Conservation (phyloP, 2,113 vertebrate genomes). For the Phaethon lepturus region DNA sequence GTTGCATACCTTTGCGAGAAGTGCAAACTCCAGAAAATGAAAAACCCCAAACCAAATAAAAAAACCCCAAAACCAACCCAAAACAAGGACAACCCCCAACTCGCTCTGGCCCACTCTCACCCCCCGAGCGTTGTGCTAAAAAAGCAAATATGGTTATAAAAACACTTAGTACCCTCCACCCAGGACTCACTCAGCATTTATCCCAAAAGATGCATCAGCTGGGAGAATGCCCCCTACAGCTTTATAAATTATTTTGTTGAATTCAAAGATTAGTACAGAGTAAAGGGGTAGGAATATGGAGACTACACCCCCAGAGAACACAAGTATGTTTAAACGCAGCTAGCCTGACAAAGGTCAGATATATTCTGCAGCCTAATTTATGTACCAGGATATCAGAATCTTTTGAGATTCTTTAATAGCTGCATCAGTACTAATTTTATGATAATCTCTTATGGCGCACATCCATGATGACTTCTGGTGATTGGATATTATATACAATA, state of each 20-base stretch:
- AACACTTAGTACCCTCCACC: not conserved
- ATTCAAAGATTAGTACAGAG: conserved; percentile 17
- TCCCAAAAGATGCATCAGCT: conserved; percentile 30
- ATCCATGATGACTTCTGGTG: conserved; percentile 50
- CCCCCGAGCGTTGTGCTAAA: not conserved
- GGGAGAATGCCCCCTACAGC: conserved; percentile 15
- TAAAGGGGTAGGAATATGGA: not conserved
- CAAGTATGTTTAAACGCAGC: not conserved
- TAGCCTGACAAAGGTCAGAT: not conserved
- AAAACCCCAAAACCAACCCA: not conserved
- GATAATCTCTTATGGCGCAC: conserved; percentile 64
- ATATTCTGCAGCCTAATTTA: conserved; percentile 9
- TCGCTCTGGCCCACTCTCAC: too few relatives aligned
- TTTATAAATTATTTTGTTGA: conserved; percentile 1
- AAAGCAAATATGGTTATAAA: not conserved
- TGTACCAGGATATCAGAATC: conserved; percentile 38
- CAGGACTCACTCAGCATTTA: not conserved
- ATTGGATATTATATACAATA: conserved; percentile 46
- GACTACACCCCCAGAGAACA: not conserved
- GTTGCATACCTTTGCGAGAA: not conserved
- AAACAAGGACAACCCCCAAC: not conserved
- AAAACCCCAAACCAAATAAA: not conserved
- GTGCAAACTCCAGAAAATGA: not conserved
- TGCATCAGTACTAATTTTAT: conserved; percentile 66
- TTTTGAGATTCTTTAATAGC: conserved; percentile 56